phyloP scores from a whole-genome alignment of 2,888 invertebrate genomes.

The Empis livida region DNA sequence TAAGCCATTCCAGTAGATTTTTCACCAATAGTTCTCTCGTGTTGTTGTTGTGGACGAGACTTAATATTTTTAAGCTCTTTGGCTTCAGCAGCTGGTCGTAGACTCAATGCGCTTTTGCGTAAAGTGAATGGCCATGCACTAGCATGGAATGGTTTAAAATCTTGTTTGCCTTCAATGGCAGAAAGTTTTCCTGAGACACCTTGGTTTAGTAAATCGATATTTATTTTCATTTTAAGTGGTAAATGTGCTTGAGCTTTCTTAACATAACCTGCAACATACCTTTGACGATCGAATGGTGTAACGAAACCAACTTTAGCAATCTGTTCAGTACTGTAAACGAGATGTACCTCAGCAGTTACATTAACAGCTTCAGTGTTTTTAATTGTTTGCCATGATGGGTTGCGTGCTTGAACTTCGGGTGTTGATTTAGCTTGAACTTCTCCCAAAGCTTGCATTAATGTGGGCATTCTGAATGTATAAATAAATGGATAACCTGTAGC shows the following conservation, averaged over 20 bases:
- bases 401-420: conserved; percentile 7
- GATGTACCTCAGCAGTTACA: conserved; percentile 37
- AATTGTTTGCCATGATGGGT: conserved; percentile 9
- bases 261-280: conserved; percentile 47
- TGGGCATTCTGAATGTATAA: conserved; percentile 47
- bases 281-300: conserved; percentile 44
- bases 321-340: conserved; percentile 41
- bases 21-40: conserved; percentile 37
- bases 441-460: conserved; percentile 40
- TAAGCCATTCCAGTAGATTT: conserved; percentile 40
- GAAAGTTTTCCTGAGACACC: conserved; percentile 38
- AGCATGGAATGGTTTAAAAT: conserved; percentile 42
- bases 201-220: conserved; percentile 37
- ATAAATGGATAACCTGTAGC: conserved; percentile 57
- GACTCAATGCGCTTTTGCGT: conserved; percentile 41
- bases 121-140: conserved; percentile 52
- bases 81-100: conserved; percentile 40
- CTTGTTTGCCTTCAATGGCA: conserved; percentile 37
- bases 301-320: conserved; percentile 52
- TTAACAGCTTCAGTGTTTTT: conserved; percentile 26
- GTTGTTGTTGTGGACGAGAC: conserved; percentile 28
- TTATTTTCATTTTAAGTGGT: conserved; percentile 39
- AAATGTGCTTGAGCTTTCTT: conserved; percentile 45
- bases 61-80: conserved; percentile 37
- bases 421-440: conserved; percentile 34